phyloP scores from a whole-genome alignment of 2,113 vertebrate species.

The Caranx ignobilis region DNA sequence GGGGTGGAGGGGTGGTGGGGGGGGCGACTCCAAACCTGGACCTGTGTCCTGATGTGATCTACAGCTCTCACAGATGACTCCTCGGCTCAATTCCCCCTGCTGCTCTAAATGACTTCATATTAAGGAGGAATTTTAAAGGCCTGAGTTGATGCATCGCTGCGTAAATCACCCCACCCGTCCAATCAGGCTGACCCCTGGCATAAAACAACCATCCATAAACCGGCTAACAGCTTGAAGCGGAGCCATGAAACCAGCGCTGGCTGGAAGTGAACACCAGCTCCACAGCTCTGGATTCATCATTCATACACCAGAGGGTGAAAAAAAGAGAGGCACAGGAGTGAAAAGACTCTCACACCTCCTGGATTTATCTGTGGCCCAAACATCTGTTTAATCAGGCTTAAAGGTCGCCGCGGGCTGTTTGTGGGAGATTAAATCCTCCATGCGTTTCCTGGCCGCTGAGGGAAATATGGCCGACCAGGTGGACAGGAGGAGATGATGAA shows the following conservation, averaged over 20 bases:
- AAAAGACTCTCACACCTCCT: neutral
- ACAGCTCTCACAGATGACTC: conserved; percentile 19
- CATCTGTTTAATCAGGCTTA: conserved; percentile 49
- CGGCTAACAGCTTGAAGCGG: conserved; percentile 4
- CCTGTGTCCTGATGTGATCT: conserved; percentile 20
- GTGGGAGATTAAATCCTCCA: conserved; percentile 2
- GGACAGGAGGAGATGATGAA: neutral
- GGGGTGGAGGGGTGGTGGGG: no score
- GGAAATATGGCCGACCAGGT: neutral
- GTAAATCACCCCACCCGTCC: conserved; percentile 54
- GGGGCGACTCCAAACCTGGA: neutral
- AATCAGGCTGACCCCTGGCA: conserved; percentile 49
- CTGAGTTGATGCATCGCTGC: conserved; percentile 43
- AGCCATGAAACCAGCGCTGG: neutral
- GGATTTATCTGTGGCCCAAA: conserved; percentile 32
- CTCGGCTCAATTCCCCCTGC: neutral
- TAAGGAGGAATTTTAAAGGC: conserved; percentile 43
- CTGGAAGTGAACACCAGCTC: conserved; percentile 2
- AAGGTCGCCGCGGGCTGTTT: conserved; percentile 28
- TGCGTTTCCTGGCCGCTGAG: neutral
- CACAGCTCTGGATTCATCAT: neutral
- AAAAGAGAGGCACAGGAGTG: neutral
- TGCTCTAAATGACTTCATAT: conserved; percentile 29
- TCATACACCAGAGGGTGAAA: neutral
- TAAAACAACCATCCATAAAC: conserved; percentile 64